Evolutionary conservation across 2,888 invertebrate species (phyloP).

Genomic region (Chouioia cunea): DNA sequence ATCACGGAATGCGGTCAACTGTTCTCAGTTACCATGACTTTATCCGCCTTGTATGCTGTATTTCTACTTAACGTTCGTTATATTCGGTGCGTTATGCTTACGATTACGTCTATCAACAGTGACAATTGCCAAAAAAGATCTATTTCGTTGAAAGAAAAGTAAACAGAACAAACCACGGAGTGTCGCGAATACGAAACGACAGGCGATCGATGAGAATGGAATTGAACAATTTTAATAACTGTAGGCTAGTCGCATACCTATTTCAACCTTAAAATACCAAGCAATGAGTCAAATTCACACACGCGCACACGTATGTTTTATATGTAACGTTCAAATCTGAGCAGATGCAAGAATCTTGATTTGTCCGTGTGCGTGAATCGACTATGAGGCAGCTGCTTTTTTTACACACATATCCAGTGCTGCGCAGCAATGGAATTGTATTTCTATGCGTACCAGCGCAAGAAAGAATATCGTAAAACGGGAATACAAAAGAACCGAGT

Average conservation of each 20-base stretch:
- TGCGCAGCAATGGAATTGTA: background rate
- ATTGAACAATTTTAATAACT: too few relatives aligned
- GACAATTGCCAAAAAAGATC: too few relatives aligned
- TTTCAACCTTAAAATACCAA: background rate
- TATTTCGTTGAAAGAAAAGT: too few relatives aligned
- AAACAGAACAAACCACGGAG: too few relatives aligned
- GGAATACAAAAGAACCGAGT: slow-evolving; percentile 1
- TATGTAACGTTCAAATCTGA: slow-evolving; percentile 1
- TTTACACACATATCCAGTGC: background rate
- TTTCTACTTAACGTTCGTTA: too few relatives aligned
- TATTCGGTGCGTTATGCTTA: too few relatives aligned
- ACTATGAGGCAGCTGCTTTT: slow-evolving; percentile 2
- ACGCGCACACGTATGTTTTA: background rate
- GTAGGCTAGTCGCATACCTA: too few relatives aligned
- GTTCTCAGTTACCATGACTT: slow-evolving; percentile 54
- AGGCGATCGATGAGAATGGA: too few relatives aligned
- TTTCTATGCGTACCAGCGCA: background rate
- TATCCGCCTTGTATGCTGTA: slow-evolving; percentile 4
- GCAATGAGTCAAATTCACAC: background rate
- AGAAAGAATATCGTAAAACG: background rate
- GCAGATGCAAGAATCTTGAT: slow-evolving; percentile 1
- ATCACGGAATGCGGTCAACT: slow-evolving; percentile 67
- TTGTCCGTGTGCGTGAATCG: slow-evolving; percentile 5
- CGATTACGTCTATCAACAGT: too few relatives aligned
- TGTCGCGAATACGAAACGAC: too few relatives aligned